Evolutionary conservation across 2,888 invertebrate genomes (phyloP).

Genomic region (Tetrapedia diversipes): DNA sequence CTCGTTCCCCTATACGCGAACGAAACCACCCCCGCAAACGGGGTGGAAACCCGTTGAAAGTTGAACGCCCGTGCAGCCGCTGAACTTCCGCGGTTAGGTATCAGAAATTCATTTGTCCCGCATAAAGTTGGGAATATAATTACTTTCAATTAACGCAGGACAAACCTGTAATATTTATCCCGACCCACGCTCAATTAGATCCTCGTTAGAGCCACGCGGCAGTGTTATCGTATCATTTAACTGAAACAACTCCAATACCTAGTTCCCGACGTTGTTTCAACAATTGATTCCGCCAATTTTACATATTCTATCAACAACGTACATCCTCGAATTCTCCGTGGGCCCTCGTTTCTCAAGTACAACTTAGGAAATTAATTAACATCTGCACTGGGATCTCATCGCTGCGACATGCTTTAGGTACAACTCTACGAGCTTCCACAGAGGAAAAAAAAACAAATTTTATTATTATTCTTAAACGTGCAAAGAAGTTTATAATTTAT

Average conservation of each 20-base stretch:
- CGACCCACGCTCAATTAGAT: slow-evolving; percentile 36
- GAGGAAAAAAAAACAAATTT: too few species aligned
- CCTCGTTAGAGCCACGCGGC: slow-evolving; percentile 7
- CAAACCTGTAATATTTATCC: slow-evolving; percentile 45
- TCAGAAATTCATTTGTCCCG: slow-evolving; percentile 48
- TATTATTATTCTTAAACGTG: too few species aligned
- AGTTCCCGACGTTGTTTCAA: neutral
- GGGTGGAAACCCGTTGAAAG: slow-evolving; percentile 21
- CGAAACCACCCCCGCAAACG: neutral
- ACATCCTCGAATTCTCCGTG: neutral
- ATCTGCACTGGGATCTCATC: too few species aligned
- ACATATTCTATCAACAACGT: neutral
- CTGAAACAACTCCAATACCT: neutral
- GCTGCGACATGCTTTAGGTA: too few species aligned
- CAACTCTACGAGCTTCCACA: too few species aligned
- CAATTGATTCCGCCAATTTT: neutral
- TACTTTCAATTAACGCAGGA: slow-evolving; percentile 38
- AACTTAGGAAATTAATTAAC: slow-evolving; percentile 8
- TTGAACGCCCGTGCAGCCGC: slow-evolving; percentile 7
- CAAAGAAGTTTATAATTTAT: too few species aligned
- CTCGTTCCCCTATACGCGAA: neutral
- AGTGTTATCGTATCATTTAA: slow-evolving; percentile 44
- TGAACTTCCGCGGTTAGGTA: slow-evolving; percentile 34
- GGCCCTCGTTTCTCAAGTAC: too few species aligned
- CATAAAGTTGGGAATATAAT: slow-evolving; percentile 38